These are phyloP conservation scores for Columba janthina DNA, from an alignment of 2,113 vertebrate genomes.

Conservation along the genomic window DNA sequence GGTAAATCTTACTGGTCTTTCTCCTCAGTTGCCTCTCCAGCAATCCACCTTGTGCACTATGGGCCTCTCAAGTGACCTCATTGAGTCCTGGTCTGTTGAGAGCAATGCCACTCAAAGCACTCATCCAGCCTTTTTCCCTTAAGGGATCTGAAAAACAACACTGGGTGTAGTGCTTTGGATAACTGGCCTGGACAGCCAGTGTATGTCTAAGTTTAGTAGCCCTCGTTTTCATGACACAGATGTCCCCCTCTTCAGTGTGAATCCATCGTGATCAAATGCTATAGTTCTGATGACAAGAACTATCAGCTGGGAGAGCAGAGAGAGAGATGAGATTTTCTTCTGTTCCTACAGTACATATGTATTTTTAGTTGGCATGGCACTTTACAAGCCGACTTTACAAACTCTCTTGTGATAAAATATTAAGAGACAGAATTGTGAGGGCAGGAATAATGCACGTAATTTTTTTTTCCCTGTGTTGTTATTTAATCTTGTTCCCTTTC, in stretches of 20 bases:
- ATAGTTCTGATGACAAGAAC: not conserved
- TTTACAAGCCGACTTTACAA: not conserved
- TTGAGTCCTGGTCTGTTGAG: not conserved
- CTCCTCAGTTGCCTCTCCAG: not conserved
- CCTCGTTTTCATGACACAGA: not conserved
- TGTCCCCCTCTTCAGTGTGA: not conserved
- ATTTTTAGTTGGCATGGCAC: not conserved
- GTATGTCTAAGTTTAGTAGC: not conserved
- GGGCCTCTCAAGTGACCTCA: not conserved
- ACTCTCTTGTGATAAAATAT: not conserved
- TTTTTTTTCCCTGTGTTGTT: not conserved
- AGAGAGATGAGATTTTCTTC: not conserved
- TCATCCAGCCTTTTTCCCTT: not conserved
- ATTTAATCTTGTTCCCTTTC: not conserved
- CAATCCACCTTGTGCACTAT: not conserved
- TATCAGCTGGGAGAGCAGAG: not conserved
- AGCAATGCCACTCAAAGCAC: not conserved
- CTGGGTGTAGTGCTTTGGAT: not conserved
- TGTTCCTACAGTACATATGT: fast-evolving
- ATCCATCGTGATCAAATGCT: not conserved
- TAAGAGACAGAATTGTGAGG: not conserved
- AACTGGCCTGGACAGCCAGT: not conserved
- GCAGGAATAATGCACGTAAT: not conserved
- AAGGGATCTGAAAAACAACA: not conserved
- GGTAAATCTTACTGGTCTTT: not conserved